Evolutionary conservation across 1,140 invertebrate genomes (phyloP), one percentile per base, ranked within the genome.

Genomic region (Solenopsis fugax): DNA sequence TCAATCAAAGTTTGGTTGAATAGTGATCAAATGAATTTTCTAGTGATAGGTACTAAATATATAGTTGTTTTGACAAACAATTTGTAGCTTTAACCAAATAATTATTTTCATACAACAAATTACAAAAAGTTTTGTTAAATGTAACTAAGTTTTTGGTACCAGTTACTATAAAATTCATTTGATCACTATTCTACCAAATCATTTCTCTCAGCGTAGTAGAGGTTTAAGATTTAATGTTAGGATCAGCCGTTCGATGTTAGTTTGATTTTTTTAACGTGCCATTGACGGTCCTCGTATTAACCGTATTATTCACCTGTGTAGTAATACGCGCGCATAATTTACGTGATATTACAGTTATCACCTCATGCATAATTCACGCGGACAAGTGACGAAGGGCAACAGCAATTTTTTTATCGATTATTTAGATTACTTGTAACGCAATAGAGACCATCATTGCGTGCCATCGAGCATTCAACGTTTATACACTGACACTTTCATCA

Each of bases 321-420:
- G n/a, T 41, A 50, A 21, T n/a, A 41, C 52, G 16, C 34, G 62
- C 48, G 45, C 10, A 41, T 81, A 81, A 81, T 81, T 71, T 72
- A 81, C 52, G 52, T 58, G 65, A n/a, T 56, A 71, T 45, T 21
- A 6, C 50, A 56, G 48, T 81, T 71, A 81, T 81, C 21, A 29
- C 24, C 52, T 72, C 37, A 81, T 81, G 21, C 29, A 71, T 81
- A 56, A 81, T 81, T 81, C 50, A 81, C 24, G 13, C 29, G 54
- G 7, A 50, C 24, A 16, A 84, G 45, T 41, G 18, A 34, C 37
- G 18, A 34, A 9, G 37, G 48, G 24, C 29, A 16, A 45, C 12
- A 41, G 18, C n/a, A 12, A 73, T 73, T 60, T 50, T 76, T 73
- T 65, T 41, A 60, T 82, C 37, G 24, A 45, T 48, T 73, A 52